Evolutionary conservation across 2,113 vertebrate species (phyloP).

Genomic region (Engystomops pustulosus): DNA sequence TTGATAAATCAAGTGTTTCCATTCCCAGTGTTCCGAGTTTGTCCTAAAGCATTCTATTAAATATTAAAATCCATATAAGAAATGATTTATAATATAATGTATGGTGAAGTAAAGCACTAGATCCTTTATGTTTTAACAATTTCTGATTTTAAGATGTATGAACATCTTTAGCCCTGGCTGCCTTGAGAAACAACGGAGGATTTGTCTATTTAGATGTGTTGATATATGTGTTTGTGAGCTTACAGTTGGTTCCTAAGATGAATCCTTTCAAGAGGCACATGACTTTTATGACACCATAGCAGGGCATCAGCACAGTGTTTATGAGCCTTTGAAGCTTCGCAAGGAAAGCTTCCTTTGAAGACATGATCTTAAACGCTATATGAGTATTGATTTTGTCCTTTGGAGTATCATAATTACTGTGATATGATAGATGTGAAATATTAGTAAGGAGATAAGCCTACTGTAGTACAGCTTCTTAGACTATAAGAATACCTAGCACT

Average conservation of each 20-base stretch:
- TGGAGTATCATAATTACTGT: conserved; percentile 53
- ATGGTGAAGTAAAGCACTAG: background rate
- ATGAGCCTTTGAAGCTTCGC: conserved; percentile 58
- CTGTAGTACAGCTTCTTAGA: conserved; percentile 61
- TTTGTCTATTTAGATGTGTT: conserved; percentile 2
- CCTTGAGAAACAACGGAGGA: conserved; percentile 10
- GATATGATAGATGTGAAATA: conserved; percentile 67
- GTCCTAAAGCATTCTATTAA: background rate
- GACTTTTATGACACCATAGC: conserved; percentile 56
- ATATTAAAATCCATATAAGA: background rate
- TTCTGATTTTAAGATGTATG: background rate
- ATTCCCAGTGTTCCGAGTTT: background rate
- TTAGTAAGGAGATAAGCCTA: conserved; percentile 63
- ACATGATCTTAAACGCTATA: conserved; percentile 61
- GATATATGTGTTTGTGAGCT: conserved; percentile 49
- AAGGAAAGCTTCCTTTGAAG: conserved; percentile 61
- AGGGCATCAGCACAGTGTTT: conserved; percentile 49
- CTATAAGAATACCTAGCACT: conserved; percentile 37
- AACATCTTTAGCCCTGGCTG: background rate
- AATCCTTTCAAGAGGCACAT: conserved; percentile 61
- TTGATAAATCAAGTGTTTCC: background rate
- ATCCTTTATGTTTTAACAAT: background rate
- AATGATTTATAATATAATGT: background rate
- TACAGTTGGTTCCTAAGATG: conserved; percentile 34
- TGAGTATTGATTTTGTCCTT: conserved; percentile 71